Base-by-base conservation (phyloP, 2,797 vertebrate genomes). In the Melanotaenia pygmaea region DNA sequence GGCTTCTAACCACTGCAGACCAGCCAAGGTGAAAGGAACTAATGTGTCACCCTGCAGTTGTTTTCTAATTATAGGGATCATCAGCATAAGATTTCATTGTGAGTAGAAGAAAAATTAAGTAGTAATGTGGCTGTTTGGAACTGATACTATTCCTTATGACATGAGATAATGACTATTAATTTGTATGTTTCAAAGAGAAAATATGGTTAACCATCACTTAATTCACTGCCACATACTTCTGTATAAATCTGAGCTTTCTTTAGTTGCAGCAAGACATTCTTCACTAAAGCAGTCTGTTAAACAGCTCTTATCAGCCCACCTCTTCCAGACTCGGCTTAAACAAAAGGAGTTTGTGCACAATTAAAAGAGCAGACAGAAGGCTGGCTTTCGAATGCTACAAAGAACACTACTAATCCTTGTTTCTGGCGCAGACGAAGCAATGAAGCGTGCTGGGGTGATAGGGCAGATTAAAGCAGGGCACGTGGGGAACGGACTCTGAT, bases 341-440 rank as follows among this genome's bases (percentile, higher is more conserved):
- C 80, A 78, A 69, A 72, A 59, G 35, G 63, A 35, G 59, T 71
- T 51, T 14, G 26, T 57, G 35, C 71, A 76, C 77, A 88, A 86
- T 83, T 76, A 85, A 85, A 86, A 80, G 77, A 84, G 77, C 67
- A 86, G 83, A 88, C 83, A 70, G 72, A 76, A 76, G 70, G 58
- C 47, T 77, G 84, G 86, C 82, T 86, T 89, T 86, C 26, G 47
- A 84, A 88, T 82, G 74, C 81, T 79, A 89, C 81, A 88, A 72
- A 80, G 85, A 88, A 88, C 88, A 79, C 65, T 16, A 67, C 74
- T 91, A 90, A 92, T 91, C 92, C 88, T 43, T 72, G 72, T 82
- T 87, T 88, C 81, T 89, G 84, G 81, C 79, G 47, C 83, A 76
- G 59, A 18, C 35, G 56, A 64, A 75, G 74, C n/a, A 58, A 80